Evolutionary conservation across 2,113 vertebrate genomes (phyloP), one percentile per base, ranked within the genome.

Genomic region (Sterrhoptilus dennistouni): DNA sequence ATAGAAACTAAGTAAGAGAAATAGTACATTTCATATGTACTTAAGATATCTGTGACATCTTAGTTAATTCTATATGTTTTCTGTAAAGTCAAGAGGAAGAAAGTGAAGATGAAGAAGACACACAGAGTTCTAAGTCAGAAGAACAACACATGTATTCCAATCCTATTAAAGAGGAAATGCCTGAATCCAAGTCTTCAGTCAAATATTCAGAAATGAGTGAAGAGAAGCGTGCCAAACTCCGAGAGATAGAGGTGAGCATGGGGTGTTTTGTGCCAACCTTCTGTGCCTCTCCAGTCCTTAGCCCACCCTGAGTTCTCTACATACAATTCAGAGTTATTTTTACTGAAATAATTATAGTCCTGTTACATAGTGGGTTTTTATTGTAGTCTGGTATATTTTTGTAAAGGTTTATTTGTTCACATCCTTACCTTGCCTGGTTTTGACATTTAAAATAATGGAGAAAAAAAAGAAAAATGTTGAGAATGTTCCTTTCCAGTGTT

Each of bases 191-290:
- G 84, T 97, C 98, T 22, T 97, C 98, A 6, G 84, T 98, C 53
- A 99, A 99, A 78, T 98, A 98, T 33, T 99, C 99, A 19, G 99
- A 99, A 98, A 99, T 99, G 98, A 99, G 98, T 74, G 99, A 99
- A 96, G 99, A 99, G 92, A 99, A 99, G 89, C 98, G 99, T 89
- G 98, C 98, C 78, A 99, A 99, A 90, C 99, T 99, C 60, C 93
- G 99, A 94, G 99, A 99, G 94, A 99, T 99, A 60, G 99, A 99
- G 99, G 99, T 99, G 89, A 81, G 95, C 68, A 8, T 40, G 25
- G 40, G 54, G 7, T 72, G 8, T 65, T 88, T 36, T 63, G 31
- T 92, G 59, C 28, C 57, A 36, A 22, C 10, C 54, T 76, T 79
- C 6, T 59, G 29, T 53, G 50, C 42, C 27, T 83, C 92, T 80